Evolutionary conservation across 2,113 vertebrate genomes (phyloP).

Genomic region (Orycteropus afer): DNA sequence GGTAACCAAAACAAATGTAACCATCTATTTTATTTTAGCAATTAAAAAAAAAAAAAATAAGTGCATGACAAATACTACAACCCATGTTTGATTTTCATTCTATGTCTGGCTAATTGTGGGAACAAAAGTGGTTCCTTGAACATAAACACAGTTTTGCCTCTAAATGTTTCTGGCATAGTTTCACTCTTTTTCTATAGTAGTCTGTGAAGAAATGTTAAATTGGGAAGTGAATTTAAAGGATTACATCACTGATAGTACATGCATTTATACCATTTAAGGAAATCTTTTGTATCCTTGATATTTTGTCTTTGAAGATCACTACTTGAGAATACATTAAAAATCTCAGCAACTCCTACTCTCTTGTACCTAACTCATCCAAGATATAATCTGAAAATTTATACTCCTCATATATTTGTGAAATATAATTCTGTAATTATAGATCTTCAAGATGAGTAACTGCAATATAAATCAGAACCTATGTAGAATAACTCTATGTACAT

Average conservation of each 20-base stretch:
- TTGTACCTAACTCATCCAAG: background rate
- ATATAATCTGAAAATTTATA: background rate
- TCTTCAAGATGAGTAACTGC: slow-evolving; percentile 24
- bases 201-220: slow-evolving; percentile 32
- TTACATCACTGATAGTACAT: background rate
- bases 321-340: slow-evolving; percentile 20
- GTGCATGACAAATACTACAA: background rate
- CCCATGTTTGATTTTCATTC: background rate
- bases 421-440: slow-evolving; percentile 19
- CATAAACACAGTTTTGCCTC: background rate
- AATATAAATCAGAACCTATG: slow-evolving; percentile 2
- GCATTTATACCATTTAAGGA: slow-evolving; percentile 55
- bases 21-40: too few species aligned
- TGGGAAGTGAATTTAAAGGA: slow-evolving; percentile 39
- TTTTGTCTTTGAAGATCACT: slow-evolving; percentile 51
- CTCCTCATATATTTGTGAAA: slow-evolving; percentile 21
- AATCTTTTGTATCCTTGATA: slow-evolving; percentile 10
- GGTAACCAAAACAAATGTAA: too few species aligned
- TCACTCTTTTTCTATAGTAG: slow-evolving; percentile 14
- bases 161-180: slow-evolving; percentile 14
- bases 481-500: background rate
- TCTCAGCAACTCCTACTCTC: background rate
- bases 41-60: background rate
- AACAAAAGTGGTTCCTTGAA: background rate
- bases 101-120: background rate